Base-by-base conservation (phyloP, 2,888 invertebrate species). In the Macaria liturata region DNA sequence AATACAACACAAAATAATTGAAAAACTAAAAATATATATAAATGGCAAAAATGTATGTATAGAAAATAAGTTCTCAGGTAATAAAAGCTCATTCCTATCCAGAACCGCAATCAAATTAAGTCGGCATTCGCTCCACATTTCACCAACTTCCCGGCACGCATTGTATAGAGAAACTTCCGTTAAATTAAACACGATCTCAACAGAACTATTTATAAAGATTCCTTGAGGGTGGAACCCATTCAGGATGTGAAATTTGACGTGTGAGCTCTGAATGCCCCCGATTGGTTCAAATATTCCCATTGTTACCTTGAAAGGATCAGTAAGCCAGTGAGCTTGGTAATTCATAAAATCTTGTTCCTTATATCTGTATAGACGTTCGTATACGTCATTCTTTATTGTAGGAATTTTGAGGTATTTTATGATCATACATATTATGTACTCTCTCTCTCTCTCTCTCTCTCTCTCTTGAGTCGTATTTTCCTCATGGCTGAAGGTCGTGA, bases 191-290 rank as follows among this genome's bases (percentile, higher is more conserved):
- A 81, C 71, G 83, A 75, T 83, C 84, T 84, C 86, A 74, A 71
- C 78, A 77, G 76, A 90, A 91, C 90, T 91, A 91, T 91, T 91
- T 90, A 86, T 88, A 90, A 91, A 91, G 91, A 91, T 90, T 91
- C 83, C 83, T 72, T 64, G 72, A 84, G 81, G 82, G 78, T 64
- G 72, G 66, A 59, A 59, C 59, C 84, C 74, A 88, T 91, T 91
- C 88, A 91, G 78, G 79, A 84, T 84, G 89, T 89, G 89, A 88
- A 91, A 91, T 91, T 91, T 88, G 90, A 91, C 90, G 91, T 91
- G 88, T 86, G 86, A 84, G 83, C 79, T 83, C 82, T 83, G 37
- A 51, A 54, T 75, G 71, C 64, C 64, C 68, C 64, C 69, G 57
- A 61, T 65, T 61, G 71, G 69, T 73, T 76, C 78, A 75, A 83